These are phyloP conservation scores for Himantopus leucocephalus DNA, from an alignment of 2,113 vertebrate species.

Conservation along the genomic window DNA sequence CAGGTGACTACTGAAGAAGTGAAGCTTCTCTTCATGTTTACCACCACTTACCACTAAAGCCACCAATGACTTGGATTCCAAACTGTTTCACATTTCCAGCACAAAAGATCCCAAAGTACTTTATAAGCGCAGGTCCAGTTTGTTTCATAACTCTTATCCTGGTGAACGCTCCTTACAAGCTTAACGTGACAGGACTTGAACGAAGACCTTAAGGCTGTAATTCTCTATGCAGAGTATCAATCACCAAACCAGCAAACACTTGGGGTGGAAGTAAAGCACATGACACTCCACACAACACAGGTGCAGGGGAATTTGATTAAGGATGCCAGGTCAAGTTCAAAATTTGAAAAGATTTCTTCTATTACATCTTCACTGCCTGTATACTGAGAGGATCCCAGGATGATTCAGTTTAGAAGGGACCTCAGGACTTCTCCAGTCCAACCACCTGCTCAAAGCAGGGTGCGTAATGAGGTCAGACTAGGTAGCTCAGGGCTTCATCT, in stretches of 20 bases:
- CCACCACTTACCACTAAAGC: not conserved
- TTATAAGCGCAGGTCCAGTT: not conserved
- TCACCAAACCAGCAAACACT: not conserved
- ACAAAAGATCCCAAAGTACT: not conserved
- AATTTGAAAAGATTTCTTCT: not conserved
- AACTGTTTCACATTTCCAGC: not conserved
- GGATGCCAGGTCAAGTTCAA: not conserved
- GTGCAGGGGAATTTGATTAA: not conserved
- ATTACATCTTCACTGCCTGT: not conserved
- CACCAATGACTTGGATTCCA: not conserved
- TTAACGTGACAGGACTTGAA: not conserved
- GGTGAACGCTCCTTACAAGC: not conserved
- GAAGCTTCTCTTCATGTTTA: not conserved
- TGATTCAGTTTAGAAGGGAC: not conserved
- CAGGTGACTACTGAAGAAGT: not conserved
- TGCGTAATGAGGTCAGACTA: not conserved
- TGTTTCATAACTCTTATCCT: not conserved
- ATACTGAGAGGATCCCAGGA: not conserved
- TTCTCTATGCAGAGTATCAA: not conserved
- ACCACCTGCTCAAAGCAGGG: not conserved
- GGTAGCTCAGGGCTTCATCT: not conserved
- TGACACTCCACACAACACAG: not conserved
- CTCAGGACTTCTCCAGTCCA: not conserved
- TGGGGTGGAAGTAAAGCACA: not conserved
- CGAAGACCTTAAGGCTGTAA: not conserved